phyloP scores from a whole-genome alignment of 2,797 vertebrate species.

The Lacerta viridis region DNA sequence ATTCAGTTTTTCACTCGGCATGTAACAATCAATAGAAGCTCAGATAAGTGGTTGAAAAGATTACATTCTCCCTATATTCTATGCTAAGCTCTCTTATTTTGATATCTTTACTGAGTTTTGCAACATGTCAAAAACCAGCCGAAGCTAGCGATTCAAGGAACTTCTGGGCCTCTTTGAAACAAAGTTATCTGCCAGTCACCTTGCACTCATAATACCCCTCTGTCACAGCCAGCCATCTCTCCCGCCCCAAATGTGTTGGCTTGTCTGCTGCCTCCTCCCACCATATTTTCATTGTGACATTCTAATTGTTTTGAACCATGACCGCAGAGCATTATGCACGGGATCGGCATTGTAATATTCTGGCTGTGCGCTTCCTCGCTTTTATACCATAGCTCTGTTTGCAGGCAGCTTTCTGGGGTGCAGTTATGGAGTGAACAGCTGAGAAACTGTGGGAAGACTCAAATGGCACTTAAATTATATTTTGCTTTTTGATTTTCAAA shows the following conservation, averaged over 20 bases:
- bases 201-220: not conserved
- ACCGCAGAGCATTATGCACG: slow-evolving; percentile 67
- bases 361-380: slow-evolving; percentile 71
- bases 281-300: slow-evolving; percentile 51
- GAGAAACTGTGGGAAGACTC: slow-evolving; percentile 81
- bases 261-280: slow-evolving; percentile 42
- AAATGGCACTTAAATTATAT: slow-evolving; percentile 84
- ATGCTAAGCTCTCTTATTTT: slow-evolving; percentile 9
- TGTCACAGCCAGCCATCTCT: not conserved
- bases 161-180: not conserved
- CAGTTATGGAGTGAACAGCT: slow-evolving; percentile 75
- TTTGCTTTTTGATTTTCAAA: slow-evolving; percentile 79
- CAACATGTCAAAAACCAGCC: not conserved
- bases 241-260: slow-evolving; percentile 17
- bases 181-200: not conserved
- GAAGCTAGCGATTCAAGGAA: not conserved
- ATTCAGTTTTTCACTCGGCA: not conserved
- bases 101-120: slow-evolving; percentile 23
- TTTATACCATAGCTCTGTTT: slow-evolving; percentile 77
- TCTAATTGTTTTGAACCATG: slow-evolving; percentile 60
- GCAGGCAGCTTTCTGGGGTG: slow-evolving; percentile 74
- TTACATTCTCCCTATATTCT: not conserved
- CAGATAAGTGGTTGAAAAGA: not conserved
- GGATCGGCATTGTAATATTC: slow-evolving; percentile 61
- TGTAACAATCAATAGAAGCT: slow-evolving; percentile 15